Conservation (phyloP, 1,140 invertebrate species). For the Procambarus virginalis region DNA sequence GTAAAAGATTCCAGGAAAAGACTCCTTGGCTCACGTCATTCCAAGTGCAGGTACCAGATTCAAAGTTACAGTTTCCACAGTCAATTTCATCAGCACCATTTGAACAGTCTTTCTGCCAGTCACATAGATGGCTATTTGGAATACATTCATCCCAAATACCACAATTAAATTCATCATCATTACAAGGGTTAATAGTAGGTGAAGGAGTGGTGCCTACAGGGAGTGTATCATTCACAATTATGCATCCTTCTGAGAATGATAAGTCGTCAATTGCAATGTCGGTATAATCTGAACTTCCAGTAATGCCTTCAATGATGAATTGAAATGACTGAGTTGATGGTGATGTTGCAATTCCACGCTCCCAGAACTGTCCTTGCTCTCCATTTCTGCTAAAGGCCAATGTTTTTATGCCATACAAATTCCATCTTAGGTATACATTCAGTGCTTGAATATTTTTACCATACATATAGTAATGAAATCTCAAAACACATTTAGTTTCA, state of each 20-base stretch:
- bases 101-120: slow-evolving; percentile 39
- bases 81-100: slow-evolving; percentile 51
- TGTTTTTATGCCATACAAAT: slow-evolving; percentile 27
- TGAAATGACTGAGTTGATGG: slow-evolving; percentile 20
- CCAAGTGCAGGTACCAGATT: slow-evolving; percentile 46
- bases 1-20: slow-evolving; percentile 33
- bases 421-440: slow-evolving; percentile 34
- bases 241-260: slow-evolving; percentile 31
- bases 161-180: slow-evolving; percentile 52
- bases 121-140: not conserved
- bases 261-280: slow-evolving; percentile 62
- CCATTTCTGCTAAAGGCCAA: slow-evolving; percentile 39
- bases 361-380: slow-evolving; percentile 65
- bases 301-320: slow-evolving; percentile 56
- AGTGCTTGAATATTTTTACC: slow-evolving; percentile 38
- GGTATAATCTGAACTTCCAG: slow-evolving; percentile 19
- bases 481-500: slow-evolving; percentile 20
- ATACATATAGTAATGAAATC: slow-evolving; percentile 61
- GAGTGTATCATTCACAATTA: slow-evolving; percentile 19
- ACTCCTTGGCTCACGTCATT: slow-evolving; percentile 36
- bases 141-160: slow-evolving; percentile 31
- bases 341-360: slow-evolving; percentile 31
- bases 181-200: slow-evolving; percentile 43
- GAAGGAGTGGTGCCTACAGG: slow-evolving; percentile 30
- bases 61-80: slow-evolving; percentile 47